phyloP scores from a whole-genome alignment of 2,888 invertebrate species.

The Linhomoeus sp. region DNA sequence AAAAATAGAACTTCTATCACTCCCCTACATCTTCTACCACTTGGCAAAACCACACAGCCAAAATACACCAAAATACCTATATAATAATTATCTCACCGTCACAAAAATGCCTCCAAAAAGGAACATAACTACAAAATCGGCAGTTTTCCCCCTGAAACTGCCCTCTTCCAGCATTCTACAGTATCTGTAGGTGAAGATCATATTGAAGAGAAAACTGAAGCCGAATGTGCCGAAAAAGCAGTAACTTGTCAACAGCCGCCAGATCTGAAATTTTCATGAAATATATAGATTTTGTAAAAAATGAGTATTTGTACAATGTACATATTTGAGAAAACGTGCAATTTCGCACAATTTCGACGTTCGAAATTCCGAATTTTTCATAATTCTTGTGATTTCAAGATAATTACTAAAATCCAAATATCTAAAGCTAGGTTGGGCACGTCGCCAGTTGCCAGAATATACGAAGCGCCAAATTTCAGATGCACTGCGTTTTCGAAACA shows the following conservation, averaged over 20 bases:
- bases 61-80: too few relatives aligned
- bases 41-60: too few relatives aligned
- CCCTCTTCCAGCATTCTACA: constrained; percentile 98
- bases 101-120: constrained; percentile 56
- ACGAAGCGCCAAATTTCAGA: not conserved
- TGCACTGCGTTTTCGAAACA: too few relatives aligned
- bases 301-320: too few relatives aligned
- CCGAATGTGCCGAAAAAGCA: constrained; percentile 93
- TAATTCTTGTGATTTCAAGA: not conserved
- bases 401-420: not conserved
- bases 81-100: too few relatives aligned
- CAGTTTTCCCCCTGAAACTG: constrained; percentile 76
- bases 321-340: too few relatives aligned
- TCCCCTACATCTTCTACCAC: too few relatives aligned
- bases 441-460: not conserved
- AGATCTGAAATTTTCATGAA: constrained; percentile 44
- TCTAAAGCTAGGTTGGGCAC: not conserved
- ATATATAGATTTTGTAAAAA: constrained; percentile 4
- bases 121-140: constrained; percentile 98
- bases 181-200: constrained; percentile 96
- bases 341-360: not conserved
- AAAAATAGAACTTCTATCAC: too few relatives aligned
- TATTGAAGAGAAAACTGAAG: constrained; percentile 96
- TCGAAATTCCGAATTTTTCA: not conserved
- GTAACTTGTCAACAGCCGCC: constrained; percentile 88